Base-by-base conservation (phyloP, 2,888 invertebrate species). In the Drosophila ochracea region DNA sequence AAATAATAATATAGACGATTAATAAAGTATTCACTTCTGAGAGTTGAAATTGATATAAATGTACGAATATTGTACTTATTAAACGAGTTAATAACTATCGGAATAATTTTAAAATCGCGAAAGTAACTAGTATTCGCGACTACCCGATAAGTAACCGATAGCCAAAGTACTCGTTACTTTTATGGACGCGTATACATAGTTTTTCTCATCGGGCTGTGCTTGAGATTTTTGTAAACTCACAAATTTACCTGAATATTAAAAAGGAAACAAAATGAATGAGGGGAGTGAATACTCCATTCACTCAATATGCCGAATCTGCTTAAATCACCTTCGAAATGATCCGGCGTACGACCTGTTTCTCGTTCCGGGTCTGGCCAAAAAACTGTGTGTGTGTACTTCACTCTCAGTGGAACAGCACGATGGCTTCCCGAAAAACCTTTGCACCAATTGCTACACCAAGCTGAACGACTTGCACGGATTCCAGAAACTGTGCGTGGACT, bases 291-390 rank as follows among this genome's bases (percentile, higher is more conserved):
- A 72, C 74, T 78, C 83, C 78, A 85, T 91, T 55, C 80, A 92
- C 60, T 83, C 92, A 47, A 85, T 92, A 74, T 92, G 92, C 63
- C 93, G 93, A 50, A 89, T 92, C 50, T 92, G 92, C 57, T 73
- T 92, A 35, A 84, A 90, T 39, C 81, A 83, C 59, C 59, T 92
- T 50, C 80, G 83, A 39, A 85, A 77, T 66, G 88, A 83, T 30
- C 82, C 73, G 37, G 74, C 79, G 1, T 86, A 90, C 54, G 91
- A 92, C 73, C 60, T 92, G 7, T 92, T 92, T 70, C 57, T 83
- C 28, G 81, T 91, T n/a, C 91, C 92, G 9, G 92, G 91, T 33
- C 73, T 92, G 63, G 89, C 87, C 35, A 91, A 92, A 57, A 93
- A 92, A 73, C 69, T 93, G 16, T 84, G 86, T 67, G 81, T 89